Evolutionary conservation across 23 tunicate genomes (phyloP), one percentile per base, ranked within the genome.

Genomic region (Corella eumyota): DNA sequence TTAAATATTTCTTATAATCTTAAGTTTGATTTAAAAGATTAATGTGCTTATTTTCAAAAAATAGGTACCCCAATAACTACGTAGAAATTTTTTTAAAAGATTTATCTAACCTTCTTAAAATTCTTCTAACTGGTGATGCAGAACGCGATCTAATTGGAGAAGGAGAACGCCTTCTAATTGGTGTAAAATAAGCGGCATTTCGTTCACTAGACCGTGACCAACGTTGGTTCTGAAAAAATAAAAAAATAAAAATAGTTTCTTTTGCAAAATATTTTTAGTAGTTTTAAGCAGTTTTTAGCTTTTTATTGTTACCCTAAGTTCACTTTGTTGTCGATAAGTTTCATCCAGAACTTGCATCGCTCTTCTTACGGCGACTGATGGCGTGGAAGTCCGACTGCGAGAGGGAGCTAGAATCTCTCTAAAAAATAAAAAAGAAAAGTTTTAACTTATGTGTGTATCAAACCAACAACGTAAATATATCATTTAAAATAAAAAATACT

Each of bases 311-410:
- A 60, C 67, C 28, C 51, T 69, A 21, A 68, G 9, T 30, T 65
- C 23, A 4, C 73, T 27, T 61, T 82, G 81, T 45, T 82, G 72
- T 33, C 70, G 37, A 57, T 82, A 75, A 35, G 83, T 82, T 68
- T 82, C 81, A 24, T 82, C 92, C 47, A 82, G 46, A 7, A 82
- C 92, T 67, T 82, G 81, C 56, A 82, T 58, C 27, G 92, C 92
- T 68, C 81, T 61, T 28, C 81, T 67, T 1, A 82, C 92, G 2
- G 92, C 92, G 33, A 81, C 81, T 36, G 92, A 82, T 5, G 92
- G 81, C 2, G 81, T 82, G 3, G 92, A 74, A 1, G 76, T 49
- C 4, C 81, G 64, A 53, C 74, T 46, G n/a, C 69, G 60, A 11
- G 58, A 31, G 17, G 77, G 71, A 15, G 78, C 72, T 15, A 62